Base-by-base conservation (phyloP, 2,797 vertebrate genomes). In the Okamejei kenojei region DNA sequence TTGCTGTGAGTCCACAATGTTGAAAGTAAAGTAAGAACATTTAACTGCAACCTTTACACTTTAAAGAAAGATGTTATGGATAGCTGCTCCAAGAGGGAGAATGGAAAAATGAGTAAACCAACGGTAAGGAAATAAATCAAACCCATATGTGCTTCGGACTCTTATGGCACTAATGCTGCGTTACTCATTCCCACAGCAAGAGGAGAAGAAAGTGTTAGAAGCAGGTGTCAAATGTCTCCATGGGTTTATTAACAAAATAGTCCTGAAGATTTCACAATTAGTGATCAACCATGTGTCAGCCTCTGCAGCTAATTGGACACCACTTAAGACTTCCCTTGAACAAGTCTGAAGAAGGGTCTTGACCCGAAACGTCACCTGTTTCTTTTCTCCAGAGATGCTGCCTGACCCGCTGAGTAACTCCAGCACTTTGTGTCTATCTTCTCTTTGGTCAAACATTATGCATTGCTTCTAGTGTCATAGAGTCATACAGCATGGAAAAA, bases 201-300 rank as follows among this genome's bases (percentile, higher is more conserved):
- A 76, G 45, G 38, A 38, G 54, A 29, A 29, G 11, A 76, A 73
- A 76, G 29, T 76, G 26, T 92, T 76, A 71, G 71, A 71, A 92
- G 71, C 35, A 92, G 90, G 90, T 92, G 90, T 92, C 45, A 92
- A 76, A 58, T 92, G 38, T 71, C 73, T 63, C 23, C 29, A 13
- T 91, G 38, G 23, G 19, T 74, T 71, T 54, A 54, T 76, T 76
- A 92, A 68, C 32, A 88, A 88, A 88, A 35, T 68, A 88, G 61
- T 8, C 68, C 65, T 35, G n/a, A 68, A n/a, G 65, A 88, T 35
- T 68, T 35, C n/a, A 35, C n/a, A 88, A 68, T 1, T 35, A 68
- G n/a, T 68, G 61, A 23, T 65, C n/a, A 88, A 68, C 71, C 21
- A 91, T 45, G 23, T 2, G 7, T 32, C 2, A 71, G 5, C 88